phyloP scores from a whole-genome alignment of 2,113 vertebrate genomes.

The Pygoscelis antarcticus region DNA sequence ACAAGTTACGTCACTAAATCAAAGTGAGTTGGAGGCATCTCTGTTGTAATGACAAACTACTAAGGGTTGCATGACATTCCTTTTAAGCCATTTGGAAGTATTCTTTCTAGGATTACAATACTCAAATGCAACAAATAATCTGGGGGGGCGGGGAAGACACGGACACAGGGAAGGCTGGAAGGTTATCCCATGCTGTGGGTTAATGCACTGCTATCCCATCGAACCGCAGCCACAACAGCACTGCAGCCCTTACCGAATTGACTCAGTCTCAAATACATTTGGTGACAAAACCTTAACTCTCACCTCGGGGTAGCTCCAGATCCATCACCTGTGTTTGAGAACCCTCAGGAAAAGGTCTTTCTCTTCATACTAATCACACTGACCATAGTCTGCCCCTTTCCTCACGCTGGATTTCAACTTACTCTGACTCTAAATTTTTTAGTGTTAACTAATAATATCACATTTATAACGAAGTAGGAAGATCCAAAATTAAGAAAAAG shows the following conservation, averaged over 20 bases:
- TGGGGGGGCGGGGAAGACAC: neutral
- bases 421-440: neutral
- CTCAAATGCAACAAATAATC: constrained; percentile 22
- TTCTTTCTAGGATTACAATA: constrained; percentile 44
- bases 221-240: neutral
- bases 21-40: constrained; percentile 63
- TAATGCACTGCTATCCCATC: neutral
- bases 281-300: neutral
- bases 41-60: constrained; percentile 60
- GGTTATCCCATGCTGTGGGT: neutral
- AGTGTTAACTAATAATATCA: neutral
- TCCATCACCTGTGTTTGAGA: neutral
- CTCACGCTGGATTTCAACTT: neutral
- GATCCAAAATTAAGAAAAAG: neutral
- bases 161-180: neutral
- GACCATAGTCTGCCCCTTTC: neutral
- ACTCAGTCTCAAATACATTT: neutral
- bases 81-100: constrained; percentile 59
- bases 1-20: constrained; percentile 73
- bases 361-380: neutral
- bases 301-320: neutral
- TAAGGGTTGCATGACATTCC: constrained; percentile 68
- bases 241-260: neutral
- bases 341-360: neutral
- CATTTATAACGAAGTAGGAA: neutral